A percentile compares a stretch with the other conserved stretches of the same genome.
Evolutionary conservation across 2,113 vertebrate genomes (phyloP).

Genomic region (Dissostichus mawsoni): DNA sequence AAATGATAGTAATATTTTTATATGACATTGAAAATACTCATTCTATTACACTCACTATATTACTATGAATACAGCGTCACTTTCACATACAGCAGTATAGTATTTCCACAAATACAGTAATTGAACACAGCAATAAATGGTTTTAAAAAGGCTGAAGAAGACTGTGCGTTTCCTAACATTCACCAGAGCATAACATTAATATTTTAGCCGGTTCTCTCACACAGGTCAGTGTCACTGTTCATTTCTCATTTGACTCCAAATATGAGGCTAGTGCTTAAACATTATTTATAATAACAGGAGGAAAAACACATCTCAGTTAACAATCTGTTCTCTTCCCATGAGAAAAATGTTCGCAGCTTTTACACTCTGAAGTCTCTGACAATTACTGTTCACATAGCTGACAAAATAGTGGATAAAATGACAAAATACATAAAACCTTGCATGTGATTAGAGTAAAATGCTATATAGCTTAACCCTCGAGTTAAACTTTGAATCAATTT

Average conservation of each 20-base stretch:
- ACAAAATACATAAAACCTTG: not conserved
- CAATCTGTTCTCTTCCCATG: not conserved
- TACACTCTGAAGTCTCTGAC: not conserved
- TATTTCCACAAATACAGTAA: slow-evolving; percentile 57
- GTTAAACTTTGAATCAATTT: not conserved
- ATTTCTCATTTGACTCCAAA: not conserved
- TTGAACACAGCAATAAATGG: slow-evolving; percentile 60
- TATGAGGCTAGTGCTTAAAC: not conserved
- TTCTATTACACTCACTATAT: slow-evolving; percentile 40
- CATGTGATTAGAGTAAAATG: not conserved
- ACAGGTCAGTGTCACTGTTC: not conserved
- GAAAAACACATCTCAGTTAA: slow-evolving; percentile 3
- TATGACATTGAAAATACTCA: slow-evolving; percentile 51
- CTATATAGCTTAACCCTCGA: not conserved
- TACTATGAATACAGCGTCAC: slow-evolving; percentile 53
- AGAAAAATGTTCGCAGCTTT: not conserved
- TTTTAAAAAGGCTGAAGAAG: slow-evolving; percentile 51
- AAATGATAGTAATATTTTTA: slow-evolving; percentile 52
- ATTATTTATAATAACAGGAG: not conserved
- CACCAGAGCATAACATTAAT: not conserved
- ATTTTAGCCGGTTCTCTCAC: slow-evolving; percentile 7
- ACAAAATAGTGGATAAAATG: not conserved
- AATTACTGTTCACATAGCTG: not conserved
- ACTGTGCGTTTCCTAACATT: slow-evolving; percentile 35
- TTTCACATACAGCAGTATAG: slow-evolving; percentile 42